Conservation (phyloP, 2,888 invertebrate genomes). For the Synergus itoensis region DNA sequence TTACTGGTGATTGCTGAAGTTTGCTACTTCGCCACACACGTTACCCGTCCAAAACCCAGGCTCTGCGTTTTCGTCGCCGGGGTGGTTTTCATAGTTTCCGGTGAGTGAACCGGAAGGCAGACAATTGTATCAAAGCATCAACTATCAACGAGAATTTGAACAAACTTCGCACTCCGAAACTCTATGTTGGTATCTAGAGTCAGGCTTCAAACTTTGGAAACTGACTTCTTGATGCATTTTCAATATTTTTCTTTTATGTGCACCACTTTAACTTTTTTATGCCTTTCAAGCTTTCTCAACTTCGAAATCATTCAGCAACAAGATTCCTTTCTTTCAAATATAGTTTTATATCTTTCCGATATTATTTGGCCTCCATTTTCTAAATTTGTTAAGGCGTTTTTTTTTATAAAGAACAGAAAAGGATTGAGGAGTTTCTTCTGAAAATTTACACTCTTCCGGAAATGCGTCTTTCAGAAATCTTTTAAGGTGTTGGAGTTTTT, state of each 20-base stretch:
- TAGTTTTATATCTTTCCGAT: not conserved
- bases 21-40: slow-evolving; percentile 90
- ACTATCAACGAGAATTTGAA: slow-evolving; percentile 27
- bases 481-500: no score
- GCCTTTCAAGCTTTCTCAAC: not conserved
- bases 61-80: slow-evolving; percentile 92
- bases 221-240: not conserved
- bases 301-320: not conserved
- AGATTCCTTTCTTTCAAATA: no score
- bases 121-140: slow-evolving; percentile 37
- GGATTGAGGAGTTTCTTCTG: no score
- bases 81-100: slow-evolving; percentile 92
- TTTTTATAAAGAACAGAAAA: no score
- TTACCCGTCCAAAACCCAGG: slow-evolving; percentile 84
- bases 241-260: slow-evolving; percentile 45
- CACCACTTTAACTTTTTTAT: not conserved
- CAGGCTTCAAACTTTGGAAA: slow-evolving; percentile 19
- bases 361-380: not conserved
- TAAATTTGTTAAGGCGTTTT: no score
- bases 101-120: slow-evolving; percentile 78
- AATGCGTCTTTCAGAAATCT: no score
- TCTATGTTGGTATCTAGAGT: slow-evolving; percentile 15
- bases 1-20: slow-evolving; percentile 89
- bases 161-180: slow-evolving; percentile 33
- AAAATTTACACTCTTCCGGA: no score